A percentile compares a stretch with the other conserved stretches of the same genome.
phyloP scores from a whole-genome alignment of 1,140 invertebrate genomes.

The Diachasma alloeum region DNA sequence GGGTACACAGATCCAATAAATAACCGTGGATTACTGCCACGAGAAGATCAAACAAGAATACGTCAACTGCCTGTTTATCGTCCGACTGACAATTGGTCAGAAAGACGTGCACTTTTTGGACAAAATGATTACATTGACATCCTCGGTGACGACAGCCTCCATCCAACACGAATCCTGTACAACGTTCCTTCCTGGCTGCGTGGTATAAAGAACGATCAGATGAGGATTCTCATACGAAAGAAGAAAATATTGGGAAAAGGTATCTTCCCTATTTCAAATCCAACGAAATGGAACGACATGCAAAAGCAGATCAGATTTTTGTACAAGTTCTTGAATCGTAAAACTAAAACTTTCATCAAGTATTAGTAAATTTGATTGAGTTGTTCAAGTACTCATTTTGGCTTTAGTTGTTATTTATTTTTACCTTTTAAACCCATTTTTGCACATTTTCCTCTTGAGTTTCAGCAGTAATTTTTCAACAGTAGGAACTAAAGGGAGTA shows the following conservation, averaged over 20 bases:
- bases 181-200: constrained; percentile 86
- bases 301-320: constrained; percentile 77
- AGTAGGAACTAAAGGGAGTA: background rate
- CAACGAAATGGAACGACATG: constrained; percentile 80
- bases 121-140: constrained; percentile 98
- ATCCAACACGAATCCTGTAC: constrained; percentile 85
- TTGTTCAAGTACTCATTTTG: background rate
- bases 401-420: background rate
- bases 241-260: constrained; percentile 70
- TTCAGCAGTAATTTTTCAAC: no score
- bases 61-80: constrained; percentile 75
- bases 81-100: constrained; percentile 77
- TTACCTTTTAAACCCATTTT: no score
- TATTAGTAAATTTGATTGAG: background rate
- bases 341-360: constrained; percentile 71
- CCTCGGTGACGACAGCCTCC: constrained; percentile 80
- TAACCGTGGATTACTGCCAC: constrained; percentile 74
- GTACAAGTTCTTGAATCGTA: constrained; percentile 79
- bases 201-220: constrained; percentile 89
- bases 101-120: constrained; percentile 84
- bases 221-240: constrained; percentile 80
- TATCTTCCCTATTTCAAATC: constrained; percentile 69
- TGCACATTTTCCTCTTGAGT: no score
- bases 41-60: constrained; percentile 63
- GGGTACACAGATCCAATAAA: constrained; percentile 76